Conservation (phyloP, 1,140 invertebrate species). For the Camponotus floridanus region DNA sequence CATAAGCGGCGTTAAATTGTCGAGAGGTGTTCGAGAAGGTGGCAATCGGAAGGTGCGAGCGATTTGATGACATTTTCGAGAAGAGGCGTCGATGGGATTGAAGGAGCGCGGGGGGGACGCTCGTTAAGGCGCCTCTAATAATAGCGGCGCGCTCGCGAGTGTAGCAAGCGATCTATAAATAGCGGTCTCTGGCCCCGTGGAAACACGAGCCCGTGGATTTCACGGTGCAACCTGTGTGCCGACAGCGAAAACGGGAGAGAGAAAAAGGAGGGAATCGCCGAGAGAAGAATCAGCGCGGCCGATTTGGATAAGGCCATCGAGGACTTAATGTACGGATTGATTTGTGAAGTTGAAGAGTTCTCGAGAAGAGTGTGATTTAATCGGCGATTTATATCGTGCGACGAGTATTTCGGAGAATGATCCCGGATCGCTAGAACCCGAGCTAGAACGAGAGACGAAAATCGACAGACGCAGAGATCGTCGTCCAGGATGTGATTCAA, state of each 20-base stretch:
- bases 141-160: slow-evolving; percentile 74
- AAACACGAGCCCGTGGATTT: slow-evolving; percentile 77
- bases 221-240: slow-evolving; percentile 73
- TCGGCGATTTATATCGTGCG: neutral
- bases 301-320: neutral
- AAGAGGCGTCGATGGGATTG: slow-evolving; percentile 46
- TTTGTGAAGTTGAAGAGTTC: neutral
- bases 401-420: neutral
- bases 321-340: neutral
- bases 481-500: neutral
- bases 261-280: neutral
- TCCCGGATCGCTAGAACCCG: neutral
- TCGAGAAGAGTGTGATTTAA: neutral
- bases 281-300: neutral
- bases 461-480: neutral
- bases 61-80: slow-evolving; percentile 12
- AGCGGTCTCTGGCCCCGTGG: slow-evolving; percentile 73
- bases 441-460: neutral
- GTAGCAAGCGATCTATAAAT: slow-evolving; percentile 78
- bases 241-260: slow-evolving; percentile 29
- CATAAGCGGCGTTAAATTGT: neutral
- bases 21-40: neutral
- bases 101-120: slow-evolving; percentile 64
- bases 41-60: slow-evolving; percentile 23
- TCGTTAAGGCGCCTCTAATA: slow-evolving; percentile 75